These are phyloP conservation scores for Dermatemys mawii DNA, from an alignment of 2,113 vertebrate genomes.

Conservation along the genomic window DNA sequence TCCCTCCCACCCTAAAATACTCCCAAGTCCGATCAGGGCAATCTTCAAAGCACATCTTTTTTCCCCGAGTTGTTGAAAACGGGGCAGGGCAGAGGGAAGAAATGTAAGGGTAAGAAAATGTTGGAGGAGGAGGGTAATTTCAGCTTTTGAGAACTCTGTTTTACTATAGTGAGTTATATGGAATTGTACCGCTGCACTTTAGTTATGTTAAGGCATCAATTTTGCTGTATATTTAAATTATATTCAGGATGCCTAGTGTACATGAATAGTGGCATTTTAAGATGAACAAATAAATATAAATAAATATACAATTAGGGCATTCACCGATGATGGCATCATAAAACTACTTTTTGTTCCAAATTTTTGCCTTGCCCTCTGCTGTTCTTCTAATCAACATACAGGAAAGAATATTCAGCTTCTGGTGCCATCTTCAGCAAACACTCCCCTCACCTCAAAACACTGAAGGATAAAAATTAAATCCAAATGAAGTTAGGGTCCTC, in stretches of 20 bases:
- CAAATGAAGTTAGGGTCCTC: neutral
- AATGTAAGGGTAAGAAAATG: neutral
- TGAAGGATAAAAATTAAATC: neutral
- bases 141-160: neutral
- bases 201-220: neutral
- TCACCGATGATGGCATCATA: neutral
- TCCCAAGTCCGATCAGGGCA: neutral
- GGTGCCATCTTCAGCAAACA: neutral
- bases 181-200: neutral
- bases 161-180: neutral
- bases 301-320: neutral
- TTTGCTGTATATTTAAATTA: neutral
- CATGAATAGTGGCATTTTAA: neutral
- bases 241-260: neutral
- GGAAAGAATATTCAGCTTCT: neutral
- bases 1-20: neutral
- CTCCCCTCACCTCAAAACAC: neutral
- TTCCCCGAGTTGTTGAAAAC: neutral
- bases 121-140: neutral
- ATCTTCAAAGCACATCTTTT: neutral
- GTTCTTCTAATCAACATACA: neutral
- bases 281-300: neutral
- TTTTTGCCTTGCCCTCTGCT: too few relatives aligned
- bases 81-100: neutral
- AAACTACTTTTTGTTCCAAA: neutral